These are phyloP conservation scores for Pteromalus puparum DNA, from an alignment of 1,140 invertebrate genomes.

Conservation along the genomic window DNA sequence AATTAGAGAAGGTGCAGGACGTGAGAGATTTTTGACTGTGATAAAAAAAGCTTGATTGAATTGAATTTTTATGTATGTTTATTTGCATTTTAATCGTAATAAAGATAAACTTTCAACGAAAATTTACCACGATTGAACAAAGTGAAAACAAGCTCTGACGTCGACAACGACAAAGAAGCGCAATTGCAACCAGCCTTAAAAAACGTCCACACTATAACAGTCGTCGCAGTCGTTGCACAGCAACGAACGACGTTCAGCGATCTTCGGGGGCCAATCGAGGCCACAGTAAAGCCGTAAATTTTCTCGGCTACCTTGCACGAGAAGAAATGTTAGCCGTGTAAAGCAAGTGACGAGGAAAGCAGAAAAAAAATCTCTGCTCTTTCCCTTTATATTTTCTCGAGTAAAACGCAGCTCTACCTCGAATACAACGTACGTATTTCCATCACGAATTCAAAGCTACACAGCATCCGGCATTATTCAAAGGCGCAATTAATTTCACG, in stretches of 20 bases:
- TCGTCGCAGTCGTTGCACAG: neutral
- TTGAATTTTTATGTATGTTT: neutral
- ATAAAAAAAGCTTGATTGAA: neutral
- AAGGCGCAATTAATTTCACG: neutral
- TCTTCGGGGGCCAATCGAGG: constrained; percentile 37
- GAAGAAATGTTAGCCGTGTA: neutral
- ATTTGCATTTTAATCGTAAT: neutral
- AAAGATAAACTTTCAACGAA: neutral
- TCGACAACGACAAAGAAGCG: neutral
- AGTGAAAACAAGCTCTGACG: too few species aligned
- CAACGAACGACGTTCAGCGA: neutral
- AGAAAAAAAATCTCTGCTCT: too few species aligned
- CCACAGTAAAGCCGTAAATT: constrained; percentile 1
- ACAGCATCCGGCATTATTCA: neutral
- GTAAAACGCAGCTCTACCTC: too few species aligned
- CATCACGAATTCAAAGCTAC: too few species aligned
- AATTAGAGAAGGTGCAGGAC: too few species aligned
- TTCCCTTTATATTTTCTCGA: too few species aligned
- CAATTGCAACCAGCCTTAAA: neutral
- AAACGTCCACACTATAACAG: neutral
- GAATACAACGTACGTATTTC: too few species aligned
- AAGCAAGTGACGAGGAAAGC: neutral
- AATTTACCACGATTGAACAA: neutral
- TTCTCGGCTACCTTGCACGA: neutral
- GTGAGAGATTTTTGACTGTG: too few species aligned